Evolutionary conservation across 2,888 invertebrate species (phyloP).

Genomic region (Drosophila nr. medialis): DNA sequence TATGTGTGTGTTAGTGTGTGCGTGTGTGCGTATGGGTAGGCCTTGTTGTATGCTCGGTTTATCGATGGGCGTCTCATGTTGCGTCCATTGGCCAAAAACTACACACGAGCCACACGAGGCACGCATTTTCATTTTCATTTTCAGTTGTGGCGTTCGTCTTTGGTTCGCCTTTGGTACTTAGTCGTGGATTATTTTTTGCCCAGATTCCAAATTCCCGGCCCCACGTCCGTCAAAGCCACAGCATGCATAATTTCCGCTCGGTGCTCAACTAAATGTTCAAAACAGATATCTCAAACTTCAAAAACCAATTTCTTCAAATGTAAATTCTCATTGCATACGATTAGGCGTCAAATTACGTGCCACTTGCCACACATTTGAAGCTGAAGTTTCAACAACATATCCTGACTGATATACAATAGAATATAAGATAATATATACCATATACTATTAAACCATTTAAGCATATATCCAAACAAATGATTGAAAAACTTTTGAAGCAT

Average conservation of each 20-base stretch:
- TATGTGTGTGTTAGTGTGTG: background rate
- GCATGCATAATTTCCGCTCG: slow-evolving; percentile 22
- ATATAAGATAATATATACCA: background rate
- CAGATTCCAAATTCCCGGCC: slow-evolving; percentile 4
- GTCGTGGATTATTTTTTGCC: slow-evolving; percentile 4
- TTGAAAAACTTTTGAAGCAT: background rate
- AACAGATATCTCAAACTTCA: slow-evolving; percentile 36
- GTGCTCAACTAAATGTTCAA: slow-evolving; percentile 12
- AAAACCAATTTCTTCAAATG: background rate
- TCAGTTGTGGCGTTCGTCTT: slow-evolving; percentile 28
- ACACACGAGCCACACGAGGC: slow-evolving; percentile 31
- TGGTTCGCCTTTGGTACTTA: slow-evolving; percentile 28
- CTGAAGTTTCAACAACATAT: background rate
- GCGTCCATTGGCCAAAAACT: slow-evolving; percentile 60
- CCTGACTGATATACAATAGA: background rate
- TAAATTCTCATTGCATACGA: slow-evolving; percentile 30
- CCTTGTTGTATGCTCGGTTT: slow-evolving; percentile 33
- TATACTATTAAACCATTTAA: background rate
- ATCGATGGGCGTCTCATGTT: slow-evolving; percentile 55
- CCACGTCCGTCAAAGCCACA: background rate
- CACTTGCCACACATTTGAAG: background rate
- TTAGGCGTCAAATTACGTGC: slow-evolving; percentile 12
- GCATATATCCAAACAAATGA: background rate
- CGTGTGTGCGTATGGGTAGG: slow-evolving; percentile 5
- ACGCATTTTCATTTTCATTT: slow-evolving; percentile 20